These are phyloP conservation scores for Hycleus cichorii DNA, from an alignment of 1,140 invertebrate species.

Conservation along the genomic window DNA sequence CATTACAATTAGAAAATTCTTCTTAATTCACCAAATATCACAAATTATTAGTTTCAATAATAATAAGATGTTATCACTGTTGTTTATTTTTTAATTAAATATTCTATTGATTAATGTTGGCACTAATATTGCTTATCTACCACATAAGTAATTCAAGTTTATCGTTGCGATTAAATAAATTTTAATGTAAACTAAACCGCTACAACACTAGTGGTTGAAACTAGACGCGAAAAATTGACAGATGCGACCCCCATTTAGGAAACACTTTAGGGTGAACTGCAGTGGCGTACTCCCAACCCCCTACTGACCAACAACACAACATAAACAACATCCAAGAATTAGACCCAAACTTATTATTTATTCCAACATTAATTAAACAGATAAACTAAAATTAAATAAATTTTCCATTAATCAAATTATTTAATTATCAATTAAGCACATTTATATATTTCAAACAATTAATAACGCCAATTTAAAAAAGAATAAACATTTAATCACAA, in stretches of 20 bases:
- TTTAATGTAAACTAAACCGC: conserved; percentile 24
- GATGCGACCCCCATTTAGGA: conserved; percentile 37
- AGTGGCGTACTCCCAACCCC: conserved; percentile 22
- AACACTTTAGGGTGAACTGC: conserved; percentile 28
- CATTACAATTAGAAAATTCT: too few species aligned
- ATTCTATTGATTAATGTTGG: background rate
- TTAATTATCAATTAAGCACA: too few species aligned
- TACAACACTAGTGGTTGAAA: conserved; percentile 27
- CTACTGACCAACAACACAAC: too few species aligned
- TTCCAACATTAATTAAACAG: too few species aligned
- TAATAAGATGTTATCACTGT: background rate
- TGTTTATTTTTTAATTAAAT: background rate
- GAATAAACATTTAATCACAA: too few species aligned
- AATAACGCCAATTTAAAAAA: too few species aligned
- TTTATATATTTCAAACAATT: too few species aligned
- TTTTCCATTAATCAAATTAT: too few species aligned
- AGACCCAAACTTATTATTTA: background rate
- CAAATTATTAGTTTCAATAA: too few species aligned
- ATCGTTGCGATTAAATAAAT: background rate
- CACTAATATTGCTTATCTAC: background rate
- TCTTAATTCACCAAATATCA: too few species aligned
- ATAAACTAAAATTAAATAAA: too few species aligned
- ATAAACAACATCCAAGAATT: background rate
- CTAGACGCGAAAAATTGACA: conserved; percentile 39
- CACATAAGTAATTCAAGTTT: background rate